Evolutionary conservation across 2,797 vertebrate species (phyloP), one percentile per base, ranked within the genome.

Genomic region (Macrochelys suwanniensis): DNA sequence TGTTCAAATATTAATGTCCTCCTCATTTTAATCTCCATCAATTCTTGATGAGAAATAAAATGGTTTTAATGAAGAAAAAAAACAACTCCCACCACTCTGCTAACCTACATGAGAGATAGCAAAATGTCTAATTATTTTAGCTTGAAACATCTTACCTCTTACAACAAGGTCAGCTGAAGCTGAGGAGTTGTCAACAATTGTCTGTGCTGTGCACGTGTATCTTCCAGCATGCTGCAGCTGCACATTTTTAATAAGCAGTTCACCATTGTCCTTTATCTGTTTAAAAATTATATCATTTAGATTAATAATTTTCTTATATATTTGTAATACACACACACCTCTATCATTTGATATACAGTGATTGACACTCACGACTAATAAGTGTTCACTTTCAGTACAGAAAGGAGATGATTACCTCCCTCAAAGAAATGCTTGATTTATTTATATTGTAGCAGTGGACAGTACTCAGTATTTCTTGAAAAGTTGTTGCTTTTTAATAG

Each of bases 161-260:
- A 99, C 99, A 42, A 99, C 98, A 87, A 99, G 98, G 95, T 99
- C 98, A 57, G 99, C 99, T 0, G 99, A 99, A 77, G 99, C 98
- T 0, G 99, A 99, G 12, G 99, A 98, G 77, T 99, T 99, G 98
- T 99, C 99, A 93, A 99, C 99, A 49, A 99, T 98, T 0, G 99
- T 99, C 98, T 99, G 99, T 7, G 99, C 99, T 0, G 98, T 99
- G 98, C 99, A 99, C 4, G 97, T 99, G 97, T 99, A 99, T 82
- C 98, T 98, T 77, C 99, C 99, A 0, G 99, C 99, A 0, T 99
- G 99, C 82, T 98, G 99, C 96, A 99, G 98, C 97, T 99, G 99
- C 11, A 98, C 98, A 0, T 99, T 98, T 91, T 98, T 99, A 88
- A 99, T 99, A 89, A 99, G 95, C 61, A 99, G 98, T 82, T 99